phyloP scores from a whole-genome alignment of 2,797 vertebrate genomes.

The Pangasius larnaudii region DNA sequence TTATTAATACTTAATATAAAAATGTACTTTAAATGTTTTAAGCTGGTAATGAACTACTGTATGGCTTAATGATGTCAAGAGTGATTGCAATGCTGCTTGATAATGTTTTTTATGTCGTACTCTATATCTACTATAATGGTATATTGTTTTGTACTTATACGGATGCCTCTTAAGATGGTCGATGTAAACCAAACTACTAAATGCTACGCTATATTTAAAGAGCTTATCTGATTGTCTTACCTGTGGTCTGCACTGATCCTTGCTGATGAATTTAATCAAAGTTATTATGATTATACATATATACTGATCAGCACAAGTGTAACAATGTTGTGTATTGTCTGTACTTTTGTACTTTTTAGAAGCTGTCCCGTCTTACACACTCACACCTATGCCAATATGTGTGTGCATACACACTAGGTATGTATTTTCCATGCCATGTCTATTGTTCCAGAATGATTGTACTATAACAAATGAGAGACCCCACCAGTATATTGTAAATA shows the following conservation, averaged over 20 bases:
- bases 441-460: conserved; percentile 46
- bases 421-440: conserved; percentile 39
- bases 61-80: conserved; percentile 57
- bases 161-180: conserved; percentile 28
- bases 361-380: conserved; percentile 25
- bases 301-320: conserved; percentile 38
- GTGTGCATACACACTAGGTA: neutral
- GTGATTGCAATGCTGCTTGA: conserved; percentile 40
- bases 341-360: conserved; percentile 30
- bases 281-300: conserved; percentile 32
- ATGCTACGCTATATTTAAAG: conserved; percentile 38
- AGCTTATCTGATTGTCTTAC: conserved; percentile 39
- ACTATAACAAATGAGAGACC: conserved; percentile 35
- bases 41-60: conserved; percentile 46
- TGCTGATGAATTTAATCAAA: conserved; percentile 33
- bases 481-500: conserved; percentile 43
- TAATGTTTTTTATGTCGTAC: conserved; percentile 39
- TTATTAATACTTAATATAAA: conserved; percentile 43
- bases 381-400: neutral
- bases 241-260: conserved; percentile 26
- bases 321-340: conserved; percentile 37
- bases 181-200: conserved; percentile 43
- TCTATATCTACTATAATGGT: conserved; percentile 24
- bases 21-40: conserved; percentile 46
- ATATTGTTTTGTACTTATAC: conserved; percentile 26